Evolutionary conservation across 2,113 vertebrate species (phyloP).

Genomic region (Pseudopodoces humilis): DNA sequence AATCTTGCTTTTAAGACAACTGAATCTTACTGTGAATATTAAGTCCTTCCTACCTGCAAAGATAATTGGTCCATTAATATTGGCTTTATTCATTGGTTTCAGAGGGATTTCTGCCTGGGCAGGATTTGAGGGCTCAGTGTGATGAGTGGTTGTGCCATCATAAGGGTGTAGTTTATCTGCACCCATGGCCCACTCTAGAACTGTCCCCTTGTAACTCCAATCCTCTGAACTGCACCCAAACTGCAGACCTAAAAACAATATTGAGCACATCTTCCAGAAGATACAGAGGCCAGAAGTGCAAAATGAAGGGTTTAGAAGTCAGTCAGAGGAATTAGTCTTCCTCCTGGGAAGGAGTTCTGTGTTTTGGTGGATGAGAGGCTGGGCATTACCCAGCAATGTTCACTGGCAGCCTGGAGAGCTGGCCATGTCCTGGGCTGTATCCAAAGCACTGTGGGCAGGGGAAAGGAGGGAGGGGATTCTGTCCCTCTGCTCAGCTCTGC

Average conservation of each 20-base stretch:
- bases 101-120: not conserved
- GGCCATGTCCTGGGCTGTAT: not conserved
- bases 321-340: not conserved
- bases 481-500: not conserved
- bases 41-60: not conserved
- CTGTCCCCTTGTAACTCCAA: not conserved
- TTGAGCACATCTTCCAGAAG: not conserved
- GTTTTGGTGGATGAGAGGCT: not conserved
- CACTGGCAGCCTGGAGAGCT: not conserved
- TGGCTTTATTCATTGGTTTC: not conserved
- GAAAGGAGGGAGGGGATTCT: not conserved
- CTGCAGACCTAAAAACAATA: not conserved
- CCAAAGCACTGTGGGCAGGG: not conserved
- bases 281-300: not conserved
- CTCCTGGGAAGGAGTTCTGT: not conserved
- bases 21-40: not conserved
- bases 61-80: not conserved
- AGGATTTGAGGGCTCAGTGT: not conserved
- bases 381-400: not conserved
- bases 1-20: not conserved
- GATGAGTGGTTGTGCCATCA: not conserved
- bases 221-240: not conserved
- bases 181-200: not conserved
- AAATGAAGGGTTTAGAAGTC: not conserved
- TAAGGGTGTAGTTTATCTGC: fast-evolving